Evolutionary conservation across 1,140 invertebrate species (phyloP).

Genomic region (Bombus affinis): DNA sequence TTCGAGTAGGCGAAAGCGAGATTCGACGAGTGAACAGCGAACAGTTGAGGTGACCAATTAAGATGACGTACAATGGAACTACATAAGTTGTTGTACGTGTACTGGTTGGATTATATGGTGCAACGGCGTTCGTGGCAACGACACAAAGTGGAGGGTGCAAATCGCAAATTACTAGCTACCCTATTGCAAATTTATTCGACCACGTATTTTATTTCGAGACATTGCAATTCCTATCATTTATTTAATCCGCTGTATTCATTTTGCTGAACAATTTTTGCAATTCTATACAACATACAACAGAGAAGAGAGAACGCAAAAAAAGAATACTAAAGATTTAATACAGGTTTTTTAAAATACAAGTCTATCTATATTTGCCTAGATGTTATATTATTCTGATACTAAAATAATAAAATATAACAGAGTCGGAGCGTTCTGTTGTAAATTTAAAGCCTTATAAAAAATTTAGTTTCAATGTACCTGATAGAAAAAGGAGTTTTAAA

Average conservation of each 20-base stretch:
- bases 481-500: too few species aligned
- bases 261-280: not conserved
- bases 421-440: not conserved
- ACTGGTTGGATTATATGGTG: not conserved
- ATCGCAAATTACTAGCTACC: not conserved
- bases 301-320: not conserved
- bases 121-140: not conserved
- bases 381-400: not conserved
- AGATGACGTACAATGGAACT: slow-evolving; percentile 1
- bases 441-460: not conserved
- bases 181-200: not conserved
- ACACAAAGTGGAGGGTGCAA: not conserved
- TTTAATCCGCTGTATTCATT: not conserved
- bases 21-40: not conserved
- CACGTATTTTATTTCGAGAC: too few species aligned
- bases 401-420: not conserved
- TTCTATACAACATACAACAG: not conserved
- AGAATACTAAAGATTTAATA: not conserved
- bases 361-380: not conserved
- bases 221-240: not conserved
- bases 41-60: slow-evolving; percentile 25
- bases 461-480: too few species aligned
- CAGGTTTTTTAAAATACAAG: not conserved
- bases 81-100: not conserved
- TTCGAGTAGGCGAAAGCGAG: not conserved